A percentile compares a stretch with the other conserved stretches of the same genome.
Evolutionary conservation across 1,140 invertebrate genomes (phyloP).

Genomic region (Cydia amplana): DNA sequence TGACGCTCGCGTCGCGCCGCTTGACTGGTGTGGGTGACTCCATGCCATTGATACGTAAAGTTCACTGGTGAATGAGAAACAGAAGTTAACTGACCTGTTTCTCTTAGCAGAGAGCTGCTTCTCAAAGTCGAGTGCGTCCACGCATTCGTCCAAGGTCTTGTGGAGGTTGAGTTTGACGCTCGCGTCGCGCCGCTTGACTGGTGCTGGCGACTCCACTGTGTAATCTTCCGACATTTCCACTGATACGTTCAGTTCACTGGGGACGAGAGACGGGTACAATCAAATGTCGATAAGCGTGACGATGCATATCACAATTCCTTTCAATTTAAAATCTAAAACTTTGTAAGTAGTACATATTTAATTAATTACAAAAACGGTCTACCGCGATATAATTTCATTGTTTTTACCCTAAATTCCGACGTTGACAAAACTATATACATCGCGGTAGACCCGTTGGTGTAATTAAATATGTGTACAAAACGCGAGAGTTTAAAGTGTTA

Average conservation of each 20-base stretch:
- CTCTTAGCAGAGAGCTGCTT: slow-evolving; percentile 53
- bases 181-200: slow-evolving; percentile 40
- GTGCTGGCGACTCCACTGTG: slow-evolving; percentile 45
- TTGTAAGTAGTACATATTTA: too few relatives aligned
- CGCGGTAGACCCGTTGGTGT: too few relatives aligned
- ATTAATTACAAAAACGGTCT: too few relatives aligned
- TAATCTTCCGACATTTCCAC: slow-evolving; percentile 55
- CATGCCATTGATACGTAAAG: slow-evolving; percentile 48
- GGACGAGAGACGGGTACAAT: not conserved
- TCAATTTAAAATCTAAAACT: too few relatives aligned
- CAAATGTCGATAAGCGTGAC: too few relatives aligned
- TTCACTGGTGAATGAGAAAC: slow-evolving; percentile 42
- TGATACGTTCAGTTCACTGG: slow-evolving; percentile 59
- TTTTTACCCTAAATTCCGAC: too few relatives aligned
- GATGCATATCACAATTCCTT: too few relatives aligned
- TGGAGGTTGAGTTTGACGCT: slow-evolving; percentile 57
- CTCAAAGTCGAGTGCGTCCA: slow-evolving; percentile 57
- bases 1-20: slow-evolving; percentile 46
- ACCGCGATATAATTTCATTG: too few relatives aligned
- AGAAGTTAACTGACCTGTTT: slow-evolving; percentile 46
- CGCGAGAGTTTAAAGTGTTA: too few relatives aligned
- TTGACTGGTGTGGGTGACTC: slow-evolving; percentile 42
- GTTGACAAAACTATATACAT: too few relatives aligned
- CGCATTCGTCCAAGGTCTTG: slow-evolving; percentile 54
- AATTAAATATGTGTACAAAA: too few relatives aligned